Conservation (phyloP, 2,797 vertebrate genomes). For the Hypotaenidia philippensis region DNA sequence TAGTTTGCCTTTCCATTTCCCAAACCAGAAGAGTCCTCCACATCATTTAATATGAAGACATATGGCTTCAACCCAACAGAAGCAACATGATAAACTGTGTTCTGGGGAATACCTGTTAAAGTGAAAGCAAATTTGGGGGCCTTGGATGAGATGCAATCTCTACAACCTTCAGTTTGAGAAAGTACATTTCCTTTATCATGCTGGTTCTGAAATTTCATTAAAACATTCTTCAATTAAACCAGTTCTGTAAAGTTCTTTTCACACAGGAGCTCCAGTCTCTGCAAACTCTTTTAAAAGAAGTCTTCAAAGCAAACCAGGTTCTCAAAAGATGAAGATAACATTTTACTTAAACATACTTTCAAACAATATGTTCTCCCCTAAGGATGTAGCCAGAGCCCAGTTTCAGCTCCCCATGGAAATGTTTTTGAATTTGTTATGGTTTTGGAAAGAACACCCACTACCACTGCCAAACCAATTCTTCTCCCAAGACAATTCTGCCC, state of each 20-base stretch:
- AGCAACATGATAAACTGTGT: background rate
- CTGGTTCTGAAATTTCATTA: background rate
- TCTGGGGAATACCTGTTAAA: background rate
- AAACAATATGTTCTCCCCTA: slow-evolving; percentile 36
- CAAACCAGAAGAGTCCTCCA: background rate
- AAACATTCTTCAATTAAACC: background rate
- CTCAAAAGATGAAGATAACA: background rate
- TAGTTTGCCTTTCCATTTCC: background rate
- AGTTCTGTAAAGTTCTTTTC: slow-evolving; percentile 2
- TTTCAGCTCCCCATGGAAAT: background rate
- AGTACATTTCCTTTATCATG: background rate
- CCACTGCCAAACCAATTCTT: slow-evolving; percentile 40
- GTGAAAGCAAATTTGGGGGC: background rate
- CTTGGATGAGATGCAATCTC: background rate
- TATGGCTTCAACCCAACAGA: background rate
- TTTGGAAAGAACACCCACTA: background rate
- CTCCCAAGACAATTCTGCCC: slow-evolving; percentile 16
- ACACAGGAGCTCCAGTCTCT: background rate
- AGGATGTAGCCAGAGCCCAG: background rate
- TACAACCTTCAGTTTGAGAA: background rate
- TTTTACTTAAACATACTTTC: slow-evolving; percentile 16
- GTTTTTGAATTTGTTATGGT: slow-evolving; percentile 16
- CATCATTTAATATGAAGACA: background rate
- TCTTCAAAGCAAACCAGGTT: slow-evolving; percentile 18
- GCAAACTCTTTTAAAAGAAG: background rate